phyloP scores from a whole-genome alignment of 2,113 vertebrate genomes.

The Halcyon senegalensis region DNA sequence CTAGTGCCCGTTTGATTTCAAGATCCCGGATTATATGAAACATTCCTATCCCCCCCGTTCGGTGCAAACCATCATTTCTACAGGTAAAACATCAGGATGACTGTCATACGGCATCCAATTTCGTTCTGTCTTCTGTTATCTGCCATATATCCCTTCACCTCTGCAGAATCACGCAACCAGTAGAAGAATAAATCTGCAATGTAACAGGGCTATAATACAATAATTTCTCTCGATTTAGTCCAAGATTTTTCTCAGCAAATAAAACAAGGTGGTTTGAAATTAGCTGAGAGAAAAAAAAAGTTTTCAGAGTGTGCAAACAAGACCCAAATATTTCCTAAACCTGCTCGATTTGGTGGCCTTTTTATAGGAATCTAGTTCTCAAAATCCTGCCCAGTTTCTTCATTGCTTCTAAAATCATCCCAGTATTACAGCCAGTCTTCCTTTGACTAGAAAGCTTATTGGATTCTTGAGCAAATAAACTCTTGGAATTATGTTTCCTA shows the following conservation, averaged over 20 bases:
- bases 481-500: background rate
- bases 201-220: background rate
- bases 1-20: background rate
- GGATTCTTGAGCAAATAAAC: background rate
- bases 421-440: background rate
- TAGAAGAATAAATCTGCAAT: background rate
- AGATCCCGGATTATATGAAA: background rate
- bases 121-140: no score
- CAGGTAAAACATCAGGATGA: background rate
- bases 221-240: background rate
- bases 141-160: background rate
- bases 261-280: background rate
- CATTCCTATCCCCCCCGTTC: accelerated
- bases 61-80: background rate
- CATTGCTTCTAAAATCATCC: background rate
- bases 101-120: background rate
- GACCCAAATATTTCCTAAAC: background rate
- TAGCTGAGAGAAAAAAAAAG: background rate
- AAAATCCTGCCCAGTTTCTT: background rate
- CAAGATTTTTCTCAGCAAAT: background rate
- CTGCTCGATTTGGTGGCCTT: background rate
- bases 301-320: background rate
- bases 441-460: background rate
- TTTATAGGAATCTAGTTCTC: background rate
- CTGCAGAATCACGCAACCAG: background rate